These are phyloP conservation scores for Leiothrix lutea DNA, from an alignment of 2,113 vertebrate genomes.

Conservation along the genomic window DNA sequence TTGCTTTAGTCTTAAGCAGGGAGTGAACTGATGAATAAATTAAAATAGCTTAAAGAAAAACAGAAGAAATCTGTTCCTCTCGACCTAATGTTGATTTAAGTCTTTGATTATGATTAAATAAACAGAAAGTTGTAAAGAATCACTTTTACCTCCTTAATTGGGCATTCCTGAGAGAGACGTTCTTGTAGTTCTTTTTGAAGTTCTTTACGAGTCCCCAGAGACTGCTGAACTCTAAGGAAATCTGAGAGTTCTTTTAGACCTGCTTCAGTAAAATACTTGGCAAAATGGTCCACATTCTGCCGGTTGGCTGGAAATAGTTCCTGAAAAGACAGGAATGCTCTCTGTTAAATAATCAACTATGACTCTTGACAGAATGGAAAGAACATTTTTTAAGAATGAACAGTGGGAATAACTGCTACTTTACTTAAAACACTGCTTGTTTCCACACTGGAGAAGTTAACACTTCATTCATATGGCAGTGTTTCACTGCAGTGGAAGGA, in stretches of 20 bases:
- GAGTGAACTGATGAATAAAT: not conserved
- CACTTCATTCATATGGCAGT: not conserved
- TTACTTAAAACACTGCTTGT: not conserved
- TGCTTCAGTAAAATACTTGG: constrained; percentile 88
- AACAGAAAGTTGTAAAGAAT: not conserved
- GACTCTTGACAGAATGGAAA: not conserved
- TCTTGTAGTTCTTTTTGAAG: constrained; percentile 91
- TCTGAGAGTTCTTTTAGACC: constrained; percentile 91
- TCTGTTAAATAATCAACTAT: not conserved
- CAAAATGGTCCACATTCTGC: constrained; percentile 92
- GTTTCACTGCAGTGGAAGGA: not conserved
- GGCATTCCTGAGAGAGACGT: constrained; percentile 87
- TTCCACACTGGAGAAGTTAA: not conserved
- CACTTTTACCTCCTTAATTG: constrained; percentile 84
- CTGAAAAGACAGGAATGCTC: constrained; percentile 58
- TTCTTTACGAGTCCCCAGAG: constrained; percentile 90
- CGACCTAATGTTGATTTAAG: not conserved
- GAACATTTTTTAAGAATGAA: not conserved
- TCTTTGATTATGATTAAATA: not conserved
- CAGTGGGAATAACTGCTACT: not conserved
- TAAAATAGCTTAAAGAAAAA: not conserved
- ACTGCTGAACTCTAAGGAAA: constrained; percentile 86
- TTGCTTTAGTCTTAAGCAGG: not conserved
- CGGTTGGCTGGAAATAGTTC: constrained; percentile 90
- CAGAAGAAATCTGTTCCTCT: not conserved